These are phyloP conservation scores for Sorex fumeus DNA, from an alignment of 2,113 vertebrate species.

Conservation along the genomic window DNA sequence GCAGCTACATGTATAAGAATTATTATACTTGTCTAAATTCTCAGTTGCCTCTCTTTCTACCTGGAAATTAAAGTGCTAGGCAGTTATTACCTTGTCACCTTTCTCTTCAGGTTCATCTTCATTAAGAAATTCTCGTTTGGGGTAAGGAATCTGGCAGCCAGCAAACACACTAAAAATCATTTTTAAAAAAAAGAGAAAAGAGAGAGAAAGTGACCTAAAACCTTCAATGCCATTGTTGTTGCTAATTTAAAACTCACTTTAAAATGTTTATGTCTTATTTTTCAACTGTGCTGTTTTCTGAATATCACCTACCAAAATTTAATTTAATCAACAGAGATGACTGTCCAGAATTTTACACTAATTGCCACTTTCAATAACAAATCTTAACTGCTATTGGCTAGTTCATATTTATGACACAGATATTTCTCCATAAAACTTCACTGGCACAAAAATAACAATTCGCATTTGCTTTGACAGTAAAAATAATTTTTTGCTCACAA, in stretches of 20 bases:
- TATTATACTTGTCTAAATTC: neutral
- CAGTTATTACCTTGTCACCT: slow-evolving; percentile 94
- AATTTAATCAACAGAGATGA: slow-evolving; percentile 66
- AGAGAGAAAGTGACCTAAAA: slow-evolving; percentile 15
- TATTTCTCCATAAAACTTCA: slow-evolving; percentile 3
- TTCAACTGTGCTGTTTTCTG: slow-evolving; percentile 57
- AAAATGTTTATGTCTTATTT: neutral
- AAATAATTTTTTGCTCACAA: slow-evolving; percentile 3
- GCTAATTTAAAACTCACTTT: slow-evolving; percentile 49
- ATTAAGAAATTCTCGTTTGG: slow-evolving; percentile 98
- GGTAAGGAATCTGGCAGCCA: slow-evolving; percentile 99
- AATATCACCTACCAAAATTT: slow-evolving; percentile 52
- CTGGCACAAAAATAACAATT: slow-evolving; percentile 27
- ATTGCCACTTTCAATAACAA: neutral
- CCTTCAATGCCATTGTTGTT: neutral
- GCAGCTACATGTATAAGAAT: neutral
- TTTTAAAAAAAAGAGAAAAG: slow-evolving; percentile 30
- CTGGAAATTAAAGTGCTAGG: neutral
- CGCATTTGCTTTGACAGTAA: slow-evolving; percentile 18
- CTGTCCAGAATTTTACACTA: slow-evolving; percentile 38
- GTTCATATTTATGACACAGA: neutral
- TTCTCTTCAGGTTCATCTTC: slow-evolving; percentile 99
- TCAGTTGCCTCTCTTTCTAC: neutral
- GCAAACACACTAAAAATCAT: slow-evolving; percentile 95
- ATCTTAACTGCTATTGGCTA: neutral